phyloP scores from a whole-genome alignment of 2,888 invertebrate genomes.

The Parnassius mnemosyne region DNA sequence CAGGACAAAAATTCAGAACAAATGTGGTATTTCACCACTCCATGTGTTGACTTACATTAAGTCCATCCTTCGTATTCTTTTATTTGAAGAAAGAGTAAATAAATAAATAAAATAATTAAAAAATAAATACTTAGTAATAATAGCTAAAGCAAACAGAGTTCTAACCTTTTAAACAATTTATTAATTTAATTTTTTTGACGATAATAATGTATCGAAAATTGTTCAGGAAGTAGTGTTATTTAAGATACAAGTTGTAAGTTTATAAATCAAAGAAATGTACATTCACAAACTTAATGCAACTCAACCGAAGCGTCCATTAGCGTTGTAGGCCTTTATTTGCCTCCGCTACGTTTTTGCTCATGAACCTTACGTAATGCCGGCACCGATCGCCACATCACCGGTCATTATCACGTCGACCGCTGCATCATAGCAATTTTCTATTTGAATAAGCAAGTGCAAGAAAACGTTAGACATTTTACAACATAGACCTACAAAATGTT shows the following conservation, averaged over 20 bases:
- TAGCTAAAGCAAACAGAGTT: no score
- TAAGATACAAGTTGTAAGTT: neutral
- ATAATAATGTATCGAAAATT: no score
- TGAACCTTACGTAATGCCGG: slow-evolving; percentile 38
- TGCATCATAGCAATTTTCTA: slow-evolving; percentile 34
- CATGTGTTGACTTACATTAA: no score
- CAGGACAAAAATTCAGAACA: no score
- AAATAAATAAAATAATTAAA: no score
- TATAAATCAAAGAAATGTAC: slow-evolving; percentile 7
- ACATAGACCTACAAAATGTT: neutral
- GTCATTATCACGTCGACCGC: slow-evolving; percentile 53
- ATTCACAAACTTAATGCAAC: slow-evolving; percentile 12
- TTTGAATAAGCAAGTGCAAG: slow-evolving; percentile 27
- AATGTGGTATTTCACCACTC: no score
- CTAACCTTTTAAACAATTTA: no score
- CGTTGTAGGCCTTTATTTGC: slow-evolving; percentile 33
- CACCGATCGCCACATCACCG: slow-evolving; percentile 44
- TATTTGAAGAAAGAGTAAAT: no score
- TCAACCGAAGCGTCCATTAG: slow-evolving; percentile 28
- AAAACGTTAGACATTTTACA: slow-evolving; percentile 12
- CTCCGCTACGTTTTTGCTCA: slow-evolving; percentile 36
- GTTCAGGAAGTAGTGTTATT: neutral
- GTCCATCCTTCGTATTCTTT: no score
- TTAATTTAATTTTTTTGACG: no score
- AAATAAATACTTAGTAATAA: no score